A percentile compares a stretch with the other conserved stretches of the same genome.
phyloP scores from a whole-genome alignment of 2,888 invertebrate species.

The Brachypterus glaber region DNA sequence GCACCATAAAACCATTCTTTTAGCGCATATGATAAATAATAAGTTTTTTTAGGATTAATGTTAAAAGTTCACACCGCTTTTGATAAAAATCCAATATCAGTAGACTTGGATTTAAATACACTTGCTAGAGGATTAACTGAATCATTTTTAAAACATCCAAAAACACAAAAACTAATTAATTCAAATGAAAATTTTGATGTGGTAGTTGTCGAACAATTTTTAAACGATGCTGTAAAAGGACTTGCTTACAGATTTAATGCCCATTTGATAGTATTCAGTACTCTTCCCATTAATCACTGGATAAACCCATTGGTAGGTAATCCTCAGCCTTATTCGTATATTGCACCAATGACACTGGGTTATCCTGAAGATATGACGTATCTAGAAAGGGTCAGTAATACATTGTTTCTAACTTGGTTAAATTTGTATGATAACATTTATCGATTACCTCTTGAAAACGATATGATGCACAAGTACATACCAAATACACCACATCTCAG shows the following conservation, averaged over 20 bases:
- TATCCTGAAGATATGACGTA: slow-evolving; percentile 1
- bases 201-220: slow-evolving; percentile 32
- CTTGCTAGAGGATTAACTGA: too few relatives aligned
- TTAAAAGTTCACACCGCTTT: too few relatives aligned
- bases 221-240: slow-evolving; percentile 32
- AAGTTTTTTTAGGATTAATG: too few relatives aligned
- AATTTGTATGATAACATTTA: too few relatives aligned
- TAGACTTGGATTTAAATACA: too few relatives aligned
- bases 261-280: background rate
- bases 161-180: slow-evolving; percentile 1
- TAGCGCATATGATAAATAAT: too few relatives aligned
- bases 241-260: slow-evolving; percentile 20
- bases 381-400: background rate
- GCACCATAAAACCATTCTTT: too few relatives aligned
- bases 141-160: background rate
- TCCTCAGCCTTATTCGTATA: background rate
- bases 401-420: background rate
- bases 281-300: background rate
- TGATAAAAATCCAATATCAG: too few relatives aligned
- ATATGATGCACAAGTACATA: background rate
- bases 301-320: slow-evolving; percentile 1
- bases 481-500: background rate
- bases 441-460: too few relatives aligned
- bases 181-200: slow-evolving; percentile 28
- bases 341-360: background rate